Base-by-base conservation (phyloP, 2,888 invertebrate species). In the Drosophila siamana region DNA sequence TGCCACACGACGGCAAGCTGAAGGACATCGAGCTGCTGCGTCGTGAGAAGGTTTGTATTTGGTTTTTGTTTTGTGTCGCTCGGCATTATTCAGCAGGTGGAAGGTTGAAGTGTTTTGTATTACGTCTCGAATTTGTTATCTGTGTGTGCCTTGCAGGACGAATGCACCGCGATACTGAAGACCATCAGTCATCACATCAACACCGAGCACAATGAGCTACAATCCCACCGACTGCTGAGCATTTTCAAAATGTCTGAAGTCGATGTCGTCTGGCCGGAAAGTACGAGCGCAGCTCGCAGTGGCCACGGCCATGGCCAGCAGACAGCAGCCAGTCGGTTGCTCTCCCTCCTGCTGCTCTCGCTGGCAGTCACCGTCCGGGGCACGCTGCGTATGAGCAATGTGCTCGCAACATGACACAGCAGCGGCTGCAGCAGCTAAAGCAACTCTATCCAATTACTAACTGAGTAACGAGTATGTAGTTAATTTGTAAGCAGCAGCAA, bases 221-320 rank as follows among this genome's bases (percentile, higher is more conserved):
- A 96, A 89, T 97, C 97, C 51, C 97, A 97, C 92, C 95, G 97
- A 68, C 94, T 97, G 36, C 94, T 97, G 64, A 97, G 97, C 81
- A 97, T 97, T 92, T 96, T 97, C 93, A 97, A 97, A 93, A 96
- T 97, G 93, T 97, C 97, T 56, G 97, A 97, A 93, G 97, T 97
- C 56, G 97, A 97, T 92, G 96, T 97, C 54, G 95, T 96, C 76
- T 95, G 96, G 92, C 96, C 97, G 50, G 92, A 92, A 78, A 91
- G 84, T 61, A 91, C 89, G 78, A 90, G 89, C 68, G 90, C 84
- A 48, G 81, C 85, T 48, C 84, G 74, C 9, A 89, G 87, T 70
- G 80, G 76, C 33, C 79, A 86, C 26, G 69, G 67, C 50, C 77
- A 44, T 55, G 75, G 44, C 54, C 64, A 55, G 50, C 70, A 24